A percentile compares a stretch with the other conserved stretches of the same genome.
Evolutionary conservation across 2,113 vertebrate genomes (phyloP).

Genomic region (Tupaia chinensis): DNA sequence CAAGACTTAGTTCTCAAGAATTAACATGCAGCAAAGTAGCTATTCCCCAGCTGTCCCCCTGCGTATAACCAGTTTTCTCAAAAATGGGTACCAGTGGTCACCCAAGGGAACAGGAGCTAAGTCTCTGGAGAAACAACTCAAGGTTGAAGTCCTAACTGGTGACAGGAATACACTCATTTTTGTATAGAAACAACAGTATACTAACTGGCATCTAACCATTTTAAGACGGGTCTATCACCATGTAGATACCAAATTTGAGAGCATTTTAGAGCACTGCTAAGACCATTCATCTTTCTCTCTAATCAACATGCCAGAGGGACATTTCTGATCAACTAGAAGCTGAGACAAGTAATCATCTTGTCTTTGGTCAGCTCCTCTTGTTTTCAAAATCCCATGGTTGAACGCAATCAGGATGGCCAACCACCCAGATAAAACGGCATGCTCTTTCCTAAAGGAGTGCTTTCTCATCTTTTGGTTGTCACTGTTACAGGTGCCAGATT

Average conservation of each 20-base stretch:
- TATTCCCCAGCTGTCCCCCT: constrained; percentile 4
- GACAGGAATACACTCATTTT: constrained; percentile 18
- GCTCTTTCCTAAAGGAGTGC: constrained; percentile 51
- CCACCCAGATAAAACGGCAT: background rate
- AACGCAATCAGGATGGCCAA: background rate
- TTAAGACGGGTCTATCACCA: constrained; percentile 25
- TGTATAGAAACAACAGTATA: constrained; percentile 26
- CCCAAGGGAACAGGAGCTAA: constrained; percentile 13
- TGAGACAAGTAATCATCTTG: background rate
- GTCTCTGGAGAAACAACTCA: constrained; percentile 23
- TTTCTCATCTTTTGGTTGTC: background rate
- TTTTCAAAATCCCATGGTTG: background rate
- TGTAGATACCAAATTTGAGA: background rate
- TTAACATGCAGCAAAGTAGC: constrained; percentile 47
- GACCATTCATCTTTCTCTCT: background rate
- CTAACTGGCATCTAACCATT: constrained; percentile 39
- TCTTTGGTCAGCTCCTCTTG: background rate
- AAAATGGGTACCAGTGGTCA: background rate
- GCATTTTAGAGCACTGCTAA: background rate
- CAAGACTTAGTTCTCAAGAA: constrained; percentile 34
- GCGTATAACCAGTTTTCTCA: background rate
- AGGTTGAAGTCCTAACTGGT: constrained; percentile 23
- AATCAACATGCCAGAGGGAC: constrained; percentile 9
- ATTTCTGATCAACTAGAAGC: background rate
- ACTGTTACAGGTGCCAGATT: background rate